Base-by-base conservation (phyloP, 2,797 vertebrate genomes). In the Crenuchus spilurus region DNA sequence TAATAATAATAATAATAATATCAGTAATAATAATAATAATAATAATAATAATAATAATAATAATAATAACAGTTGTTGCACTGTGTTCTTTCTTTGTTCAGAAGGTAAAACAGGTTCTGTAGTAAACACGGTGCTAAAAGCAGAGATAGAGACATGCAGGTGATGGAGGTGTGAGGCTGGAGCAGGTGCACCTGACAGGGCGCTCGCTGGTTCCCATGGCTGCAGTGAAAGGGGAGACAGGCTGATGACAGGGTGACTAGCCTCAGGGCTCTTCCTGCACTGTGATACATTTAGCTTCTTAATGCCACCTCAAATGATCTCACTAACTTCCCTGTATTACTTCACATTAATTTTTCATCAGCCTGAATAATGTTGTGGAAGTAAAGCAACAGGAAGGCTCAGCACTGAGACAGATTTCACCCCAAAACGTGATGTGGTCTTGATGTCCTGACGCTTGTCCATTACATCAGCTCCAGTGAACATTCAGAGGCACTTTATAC, bases 261-360 rank as follows among this genome's bases (percentile, higher is more conserved):
- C 82, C 77, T 41, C 10, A 61, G 83, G 83, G 77, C 58, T 41
- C 60, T 74, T 82, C 74, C 78, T 75, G 54, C 37, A 28, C 76
- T 1, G 30, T 79, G 70, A 83, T 84, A 77, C 83, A 81, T 84
- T 86, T 84, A 84, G 79, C 75, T 84, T 78, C 79, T 66, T 80
- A 75, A 80, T 74, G 70, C 75, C 79, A 80, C 79, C 82, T 76
- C 70, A 77, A 77, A 80, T 81, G 70, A 81, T 83, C 79, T 71
- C 46, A 35, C 76, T 81, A 80, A 83, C 79, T 77, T 84, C 78
- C 69, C 74, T 82, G 70, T 81, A 81, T 85, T 75, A 84, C 82
- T 75, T 72, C n/a, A 46, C 74, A 81, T 86, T 16, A 83, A 80
- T 78, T 71, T 78, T 84, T 84, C 44, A 85, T 76, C 74, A 71